Percentiles rank a stretch among this genome's conserved stretches.
phyloP scores from a whole-genome alignment of 2,888 invertebrate genomes.

The Euspilapteryx auroguttella region DNA sequence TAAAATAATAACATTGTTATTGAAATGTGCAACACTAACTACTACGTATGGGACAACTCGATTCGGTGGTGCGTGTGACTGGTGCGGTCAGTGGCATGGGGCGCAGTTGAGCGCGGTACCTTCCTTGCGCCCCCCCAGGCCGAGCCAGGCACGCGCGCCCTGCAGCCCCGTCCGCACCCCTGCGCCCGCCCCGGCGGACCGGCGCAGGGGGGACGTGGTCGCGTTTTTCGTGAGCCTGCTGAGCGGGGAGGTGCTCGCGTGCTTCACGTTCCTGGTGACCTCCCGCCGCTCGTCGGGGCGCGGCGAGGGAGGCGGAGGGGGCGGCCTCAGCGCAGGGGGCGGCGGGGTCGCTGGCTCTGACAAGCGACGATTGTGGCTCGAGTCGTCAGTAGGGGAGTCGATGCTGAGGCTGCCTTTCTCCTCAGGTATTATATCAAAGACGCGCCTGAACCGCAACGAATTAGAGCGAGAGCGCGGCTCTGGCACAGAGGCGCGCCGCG shows the following conservation, averaged over 20 bases:
- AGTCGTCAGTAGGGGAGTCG: slow-evolving; percentile 42
- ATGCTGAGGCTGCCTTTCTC: slow-evolving; percentile 51
- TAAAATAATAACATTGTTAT: too few species aligned
- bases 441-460: slow-evolving; percentile 41
- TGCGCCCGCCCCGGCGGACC: slow-evolving; percentile 19
- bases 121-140: slow-evolving; percentile 11
- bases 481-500: slow-evolving; percentile 16
- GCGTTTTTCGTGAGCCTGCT: slow-evolving; percentile 14
- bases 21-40: too few species aligned
- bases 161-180: slow-evolving; percentile 8
- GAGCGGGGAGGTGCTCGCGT: neutral
- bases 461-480: slow-evolving; percentile 19
- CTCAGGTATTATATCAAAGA: slow-evolving; percentile 62
- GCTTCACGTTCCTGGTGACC: neutral
- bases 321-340: too few species aligned
- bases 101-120: slow-evolving; percentile 17
- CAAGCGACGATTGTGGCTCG: slow-evolving; percentile 16
- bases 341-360: slow-evolving; percentile 18
- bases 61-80: slow-evolving; percentile 18
- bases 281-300: neutral
- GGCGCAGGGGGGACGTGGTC: slow-evolving; percentile 24
- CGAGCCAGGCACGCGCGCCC: slow-evolving; percentile 5
- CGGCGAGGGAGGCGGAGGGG: too few species aligned
- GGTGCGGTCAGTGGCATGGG: slow-evolving; percentile 11
- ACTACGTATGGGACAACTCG: too few species aligned